phyloP scores from a whole-genome alignment of 2,113 vertebrate species.

The Cynopterus brachyotis region DNA sequence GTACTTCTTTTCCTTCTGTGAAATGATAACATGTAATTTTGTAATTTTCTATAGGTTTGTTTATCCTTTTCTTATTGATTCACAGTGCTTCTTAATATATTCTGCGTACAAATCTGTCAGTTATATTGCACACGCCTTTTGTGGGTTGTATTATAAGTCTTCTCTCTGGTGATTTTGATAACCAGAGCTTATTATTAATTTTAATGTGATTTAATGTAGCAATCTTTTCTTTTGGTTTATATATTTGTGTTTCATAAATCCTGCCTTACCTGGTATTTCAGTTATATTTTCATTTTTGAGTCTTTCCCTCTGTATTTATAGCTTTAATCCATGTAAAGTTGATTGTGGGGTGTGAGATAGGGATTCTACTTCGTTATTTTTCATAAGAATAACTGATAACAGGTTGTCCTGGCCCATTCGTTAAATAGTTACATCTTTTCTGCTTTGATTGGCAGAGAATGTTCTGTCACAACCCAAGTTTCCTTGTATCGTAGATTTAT shows the following conservation, averaged over 20 bases:
- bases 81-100: not conserved
- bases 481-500: not conserved
- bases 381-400: not conserved
- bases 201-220: not conserved
- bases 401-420: not conserved
- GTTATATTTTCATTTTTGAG: not conserved
- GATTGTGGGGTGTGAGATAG: not conserved
- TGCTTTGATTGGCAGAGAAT: not conserved
- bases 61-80: too few relatives aligned
- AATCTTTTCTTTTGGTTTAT: not conserved
- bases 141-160: not conserved
- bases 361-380: not conserved
- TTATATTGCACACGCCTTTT: not conserved
- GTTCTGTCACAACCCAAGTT: not conserved
- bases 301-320: not conserved
- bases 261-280: not conserved
- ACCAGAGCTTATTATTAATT: not conserved
- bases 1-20: not conserved
- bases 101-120: not conserved
- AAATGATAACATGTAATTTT: not conserved
- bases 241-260: not conserved
- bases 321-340: not conserved
- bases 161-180: not conserved
- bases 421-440: not conserved
- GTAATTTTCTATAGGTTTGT: not conserved